Base-by-base conservation (phyloP, 2,888 invertebrate genomes). In the Automeris io region DNA sequence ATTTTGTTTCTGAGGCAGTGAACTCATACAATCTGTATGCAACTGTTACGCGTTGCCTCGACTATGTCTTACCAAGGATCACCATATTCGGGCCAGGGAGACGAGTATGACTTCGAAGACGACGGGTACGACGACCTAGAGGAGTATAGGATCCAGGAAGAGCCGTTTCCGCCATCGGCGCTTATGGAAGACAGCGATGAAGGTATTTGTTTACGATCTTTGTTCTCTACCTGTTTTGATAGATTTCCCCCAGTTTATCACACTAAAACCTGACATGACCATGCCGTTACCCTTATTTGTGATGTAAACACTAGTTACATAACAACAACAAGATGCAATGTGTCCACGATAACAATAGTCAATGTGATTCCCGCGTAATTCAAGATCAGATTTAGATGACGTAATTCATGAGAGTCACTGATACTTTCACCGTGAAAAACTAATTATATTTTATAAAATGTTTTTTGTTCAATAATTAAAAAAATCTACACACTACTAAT, bases 41-140 rank as follows among this genome's bases (percentile, higher is more conserved):
- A 83, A 85, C 83, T 86, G 70, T 69, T 86, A 86, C 83, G 85
- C 82, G 82, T 83, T 71, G 74, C 73, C 69, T 85, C 85, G 65
- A 78, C 81, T 69, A 91, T 91, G 91, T 90, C 91, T 62, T 90
- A 88, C 78, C 89, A 90, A 76, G 91, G 90, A 66, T 91, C 91
- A 51, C 90, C 90, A 45, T 90, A 89, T 79, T 91, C 91, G 51
- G 89, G 90, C 54, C 91, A 89, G 60, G 89, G 89, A 46, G 91
- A 91, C 63, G 92, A 93, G 61, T 92, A 91, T 64, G 92, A 92
- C 60, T 90, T 91, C 65, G 92, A 92, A 42, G 92, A 93, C 51
- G 92, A 92, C 41, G 90, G 91, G 58, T 91, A 90, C 58, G 91
- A 92, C 52, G 91, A 91, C 57, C 58, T 89, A 53, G 92, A 92